Evolutionary conservation across 1,140 invertebrate genomes (phyloP).

Genomic region (Cherax quadricarinatus): DNA sequence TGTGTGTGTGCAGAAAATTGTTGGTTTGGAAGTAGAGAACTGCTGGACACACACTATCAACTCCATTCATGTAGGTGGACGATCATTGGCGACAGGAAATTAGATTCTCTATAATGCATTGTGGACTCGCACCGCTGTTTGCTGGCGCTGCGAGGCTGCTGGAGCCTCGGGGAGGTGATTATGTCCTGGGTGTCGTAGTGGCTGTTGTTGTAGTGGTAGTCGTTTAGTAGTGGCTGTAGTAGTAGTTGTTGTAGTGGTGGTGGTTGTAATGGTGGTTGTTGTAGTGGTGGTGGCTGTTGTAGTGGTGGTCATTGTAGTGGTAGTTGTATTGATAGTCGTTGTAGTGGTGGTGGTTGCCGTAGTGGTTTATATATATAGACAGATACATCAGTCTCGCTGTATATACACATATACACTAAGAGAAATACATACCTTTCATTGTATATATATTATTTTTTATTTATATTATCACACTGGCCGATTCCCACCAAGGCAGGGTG

Average conservation of each 20-base stretch:
- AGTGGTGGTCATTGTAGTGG: background rate
- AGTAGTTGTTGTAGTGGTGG: too few relatives aligned
- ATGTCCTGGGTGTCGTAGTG: background rate
- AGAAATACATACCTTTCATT: too few relatives aligned
- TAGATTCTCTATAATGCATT: conserved; percentile 10
- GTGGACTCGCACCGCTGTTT: background rate
- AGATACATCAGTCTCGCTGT: too few relatives aligned
- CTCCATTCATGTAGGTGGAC: background rate
- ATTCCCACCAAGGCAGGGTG: too few relatives aligned
- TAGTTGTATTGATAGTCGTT: background rate
- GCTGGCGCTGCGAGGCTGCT: background rate
- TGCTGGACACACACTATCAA: background rate
- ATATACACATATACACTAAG: too few relatives aligned
- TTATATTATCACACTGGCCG: too few relatives aligned
- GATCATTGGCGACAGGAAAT: conserved; percentile 10
- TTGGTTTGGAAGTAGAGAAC: too few relatives aligned
- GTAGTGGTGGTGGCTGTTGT: background rate
- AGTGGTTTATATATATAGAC: background rate
- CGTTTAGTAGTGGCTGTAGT: too few relatives aligned
- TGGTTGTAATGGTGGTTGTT: too few relatives aligned
- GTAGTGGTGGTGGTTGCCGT: background rate
- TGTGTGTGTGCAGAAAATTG: too few relatives aligned
- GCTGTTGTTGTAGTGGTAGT: background rate
- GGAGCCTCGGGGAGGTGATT: background rate
- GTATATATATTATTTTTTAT: too few relatives aligned